phyloP scores from a whole-genome alignment of 2,888 invertebrate species.

The Pelosia muscerda region DNA sequence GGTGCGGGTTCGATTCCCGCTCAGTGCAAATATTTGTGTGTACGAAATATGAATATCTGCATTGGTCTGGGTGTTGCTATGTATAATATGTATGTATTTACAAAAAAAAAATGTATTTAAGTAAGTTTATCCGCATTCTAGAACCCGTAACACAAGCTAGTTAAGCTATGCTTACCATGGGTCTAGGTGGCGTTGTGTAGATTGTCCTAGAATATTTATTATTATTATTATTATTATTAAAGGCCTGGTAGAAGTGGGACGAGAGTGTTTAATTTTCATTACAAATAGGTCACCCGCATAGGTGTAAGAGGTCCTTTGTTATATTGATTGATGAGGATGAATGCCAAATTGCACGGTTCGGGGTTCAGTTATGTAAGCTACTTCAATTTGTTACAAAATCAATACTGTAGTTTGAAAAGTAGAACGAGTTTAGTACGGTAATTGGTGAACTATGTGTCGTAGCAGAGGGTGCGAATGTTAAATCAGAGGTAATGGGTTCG shows the following conservation, averaged over 20 bases:
- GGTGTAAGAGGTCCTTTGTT: constrained; percentile 4
- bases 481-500: background rate
- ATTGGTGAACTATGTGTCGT: background rate
- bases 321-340: background rate
- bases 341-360: background rate
- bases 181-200: too few relatives aligned
- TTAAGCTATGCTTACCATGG: too few relatives aligned
- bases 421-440: background rate
- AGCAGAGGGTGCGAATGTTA: background rate
- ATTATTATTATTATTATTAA: too few relatives aligned
- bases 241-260: background rate
- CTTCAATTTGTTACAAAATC: background rate
- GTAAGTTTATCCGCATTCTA: too few relatives aligned
- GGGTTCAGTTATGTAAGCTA: background rate
- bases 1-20: too few relatives aligned
- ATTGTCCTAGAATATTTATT: too few relatives aligned
- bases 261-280: background rate
- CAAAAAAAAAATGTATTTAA: too few relatives aligned
- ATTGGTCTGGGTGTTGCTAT: too few relatives aligned
- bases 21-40: too few relatives aligned
- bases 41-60: too few relatives aligned
- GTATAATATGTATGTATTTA: too few relatives aligned
- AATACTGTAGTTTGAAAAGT: background rate
- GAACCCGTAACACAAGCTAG: too few relatives aligned
- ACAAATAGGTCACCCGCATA: background rate